Percentiles rank a stretch among this genome's conserved stretches.
phyloP scores from a whole-genome alignment of 2,113 vertebrate genomes.

The Microtus montanus region DNA sequence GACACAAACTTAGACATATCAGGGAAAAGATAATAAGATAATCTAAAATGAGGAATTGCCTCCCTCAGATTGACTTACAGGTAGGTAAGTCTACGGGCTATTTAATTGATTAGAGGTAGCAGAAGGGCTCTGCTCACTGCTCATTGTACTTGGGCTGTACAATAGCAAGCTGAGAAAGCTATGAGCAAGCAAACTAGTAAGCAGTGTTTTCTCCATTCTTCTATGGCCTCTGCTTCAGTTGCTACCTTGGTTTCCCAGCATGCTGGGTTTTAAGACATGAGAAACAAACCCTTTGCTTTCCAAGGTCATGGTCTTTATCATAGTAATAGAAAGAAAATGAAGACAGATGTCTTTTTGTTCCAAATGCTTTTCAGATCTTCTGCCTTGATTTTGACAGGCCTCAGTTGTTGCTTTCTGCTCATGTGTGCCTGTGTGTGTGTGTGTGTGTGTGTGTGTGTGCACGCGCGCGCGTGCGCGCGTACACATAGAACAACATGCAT shows the following conservation, averaged over 20 bases:
- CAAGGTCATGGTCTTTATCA: neutral
- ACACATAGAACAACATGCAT: neutral
- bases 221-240: neutral
- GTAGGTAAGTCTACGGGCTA: neutral
- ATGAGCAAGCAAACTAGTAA: neutral
- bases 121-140: neutral
- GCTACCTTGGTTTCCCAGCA: neutral
- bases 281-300: neutral
- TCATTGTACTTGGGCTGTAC: neutral
- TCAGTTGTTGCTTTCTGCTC: neutral
- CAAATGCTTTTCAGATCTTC: neutral
- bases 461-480: too few relatives aligned
- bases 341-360: neutral
- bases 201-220: neutral
- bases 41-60: neutral
- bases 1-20: neutral
- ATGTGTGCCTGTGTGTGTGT: neutral
- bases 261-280: neutral
- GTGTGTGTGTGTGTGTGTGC: neutral
- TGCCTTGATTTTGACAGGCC: neutral
- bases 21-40: neutral
- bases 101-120: neutral
- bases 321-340: neutral
- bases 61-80: neutral
- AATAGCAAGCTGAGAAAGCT: neutral